These are phyloP conservation scores for Noctua pronuba DNA, from an alignment of 2,888 invertebrate genomes.

Conservation along the genomic window DNA sequence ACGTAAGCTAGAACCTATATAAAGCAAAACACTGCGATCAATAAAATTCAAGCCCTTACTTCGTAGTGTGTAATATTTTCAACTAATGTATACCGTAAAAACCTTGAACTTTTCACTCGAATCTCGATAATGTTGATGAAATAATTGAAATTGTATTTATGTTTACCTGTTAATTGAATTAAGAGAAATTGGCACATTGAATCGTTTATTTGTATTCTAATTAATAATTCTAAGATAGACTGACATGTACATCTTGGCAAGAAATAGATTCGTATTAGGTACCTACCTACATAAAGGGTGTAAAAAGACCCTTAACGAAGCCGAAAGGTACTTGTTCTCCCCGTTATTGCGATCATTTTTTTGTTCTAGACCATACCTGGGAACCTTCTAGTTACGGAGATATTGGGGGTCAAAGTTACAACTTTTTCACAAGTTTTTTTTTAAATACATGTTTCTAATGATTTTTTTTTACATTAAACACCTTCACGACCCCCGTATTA, in stretches of 20 bases:
- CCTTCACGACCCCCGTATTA: no score
- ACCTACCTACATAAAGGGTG: no score
- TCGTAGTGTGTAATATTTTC: not conserved
- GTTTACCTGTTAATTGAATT: not conserved
- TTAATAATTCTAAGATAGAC: not conserved
- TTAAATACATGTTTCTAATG: no score
- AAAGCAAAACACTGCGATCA: not conserved
- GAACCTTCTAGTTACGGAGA: no score
- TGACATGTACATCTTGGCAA: not conserved
- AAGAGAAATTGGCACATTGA: not conserved
- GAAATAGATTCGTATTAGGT: not conserved
- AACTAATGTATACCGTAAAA: not conserved
- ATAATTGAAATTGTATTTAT: slow-evolving; percentile 8
- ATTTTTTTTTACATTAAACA: no score
- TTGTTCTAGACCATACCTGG: no score
- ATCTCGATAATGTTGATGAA: not conserved
- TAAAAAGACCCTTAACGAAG: no score
- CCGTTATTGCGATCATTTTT: no score
- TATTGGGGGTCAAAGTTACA: no score
- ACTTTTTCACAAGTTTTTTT: no score
- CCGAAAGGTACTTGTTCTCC: no score
- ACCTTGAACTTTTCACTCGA: slow-evolving; percentile 18
- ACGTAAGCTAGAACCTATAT: not conserved
- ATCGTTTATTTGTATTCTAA: not conserved
- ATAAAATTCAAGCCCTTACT: slow-evolving; percentile 14